Conservation (phyloP, 2,797 vertebrate genomes). For the Takifugu rubripes region DNA sequence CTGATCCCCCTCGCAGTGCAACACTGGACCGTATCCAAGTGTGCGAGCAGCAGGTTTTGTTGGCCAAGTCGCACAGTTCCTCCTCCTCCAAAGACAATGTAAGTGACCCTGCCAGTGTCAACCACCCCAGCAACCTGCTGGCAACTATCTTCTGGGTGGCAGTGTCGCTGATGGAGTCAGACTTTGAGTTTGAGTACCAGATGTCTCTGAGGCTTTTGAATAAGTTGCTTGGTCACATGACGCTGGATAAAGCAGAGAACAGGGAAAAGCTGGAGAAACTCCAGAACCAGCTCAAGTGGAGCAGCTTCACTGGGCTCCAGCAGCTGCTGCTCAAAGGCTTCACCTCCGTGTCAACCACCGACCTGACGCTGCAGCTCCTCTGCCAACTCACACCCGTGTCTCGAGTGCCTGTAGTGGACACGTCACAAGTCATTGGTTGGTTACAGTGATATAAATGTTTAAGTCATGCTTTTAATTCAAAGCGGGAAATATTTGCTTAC, state of each 20-base stretch:
- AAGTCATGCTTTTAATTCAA: not conserved
- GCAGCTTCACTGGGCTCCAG: constrained; percentile 91
- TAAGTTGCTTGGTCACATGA: constrained; percentile 87
- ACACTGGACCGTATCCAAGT: constrained; percentile 95
- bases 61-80: constrained; percentile 80
- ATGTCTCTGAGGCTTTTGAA: constrained; percentile 91
- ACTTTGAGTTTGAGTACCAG: constrained; percentile 98
- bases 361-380: constrained; percentile 93
- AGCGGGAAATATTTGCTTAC: not conserved
- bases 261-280: constrained; percentile 93
- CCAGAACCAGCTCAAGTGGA: constrained; percentile 92
- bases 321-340: constrained; percentile 96
- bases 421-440: constrained; percentile 92
- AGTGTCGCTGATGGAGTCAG: constrained; percentile 96
- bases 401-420: constrained; percentile 90
- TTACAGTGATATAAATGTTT: not conserved
- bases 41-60: constrained; percentile 84
- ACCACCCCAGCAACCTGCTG: constrained; percentile 91
- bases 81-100: constrained; percentile 82
- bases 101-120: constrained; percentile 84
- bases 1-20: constrained; percentile 91
- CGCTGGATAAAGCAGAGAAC: constrained; percentile 90
- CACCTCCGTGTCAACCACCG: constrained; percentile 91
- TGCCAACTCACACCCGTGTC: constrained; percentile 93
- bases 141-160: constrained; percentile 98